Evolutionary conservation across 2,113 vertebrate species (phyloP).

Genomic region (Sturnus vulgaris): DNA sequence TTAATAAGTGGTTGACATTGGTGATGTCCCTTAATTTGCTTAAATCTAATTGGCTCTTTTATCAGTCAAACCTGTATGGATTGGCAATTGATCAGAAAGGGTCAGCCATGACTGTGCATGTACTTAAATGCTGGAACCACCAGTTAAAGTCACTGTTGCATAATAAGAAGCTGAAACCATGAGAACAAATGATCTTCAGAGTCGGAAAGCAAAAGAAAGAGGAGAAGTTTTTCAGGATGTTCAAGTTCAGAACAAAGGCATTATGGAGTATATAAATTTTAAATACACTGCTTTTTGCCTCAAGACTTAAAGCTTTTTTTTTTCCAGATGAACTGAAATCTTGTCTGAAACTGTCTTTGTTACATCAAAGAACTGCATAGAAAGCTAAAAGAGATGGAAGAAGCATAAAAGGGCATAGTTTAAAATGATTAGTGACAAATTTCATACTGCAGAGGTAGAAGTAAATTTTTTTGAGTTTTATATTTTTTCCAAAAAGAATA

Average conservation of each 20-base stretch:
- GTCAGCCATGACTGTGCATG: constrained; percentile 85
- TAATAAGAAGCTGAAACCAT: constrained; percentile 73
- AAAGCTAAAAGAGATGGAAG: constrained; percentile 85
- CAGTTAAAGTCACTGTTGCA: constrained; percentile 72
- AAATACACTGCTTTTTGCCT: constrained; percentile 96
- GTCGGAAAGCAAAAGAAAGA: constrained; percentile 74
- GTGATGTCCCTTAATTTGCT: constrained; percentile 86
- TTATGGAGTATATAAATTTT: constrained; percentile 98
- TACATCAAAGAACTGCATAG: constrained; percentile 92
- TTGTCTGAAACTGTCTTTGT: constrained; percentile 96
- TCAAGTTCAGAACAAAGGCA: constrained; percentile 99
- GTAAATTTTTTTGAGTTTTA: constrained; percentile 77
- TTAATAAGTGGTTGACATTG: constrained; percentile 84
- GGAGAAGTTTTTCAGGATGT: constrained; percentile 82
- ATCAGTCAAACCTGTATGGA: constrained; percentile 86
- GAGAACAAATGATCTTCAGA: constrained; percentile 71
- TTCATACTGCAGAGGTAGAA: constrained; percentile 86
- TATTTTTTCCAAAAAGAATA: constrained; percentile 45
- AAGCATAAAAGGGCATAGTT: constrained; percentile 99
- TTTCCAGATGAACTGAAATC: constrained; percentile 86
- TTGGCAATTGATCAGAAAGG: constrained; percentile 84
- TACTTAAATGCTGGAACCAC: constrained; percentile 81
- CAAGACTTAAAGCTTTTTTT: constrained; percentile 88
- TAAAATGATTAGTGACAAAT: constrained; percentile 99
- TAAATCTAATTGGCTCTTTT: constrained; percentile 88